Evolutionary conservation across 2,113 vertebrate genomes (phyloP), one percentile per base, ranked within the genome.

Genomic region (Athene cunicularia): DNA sequence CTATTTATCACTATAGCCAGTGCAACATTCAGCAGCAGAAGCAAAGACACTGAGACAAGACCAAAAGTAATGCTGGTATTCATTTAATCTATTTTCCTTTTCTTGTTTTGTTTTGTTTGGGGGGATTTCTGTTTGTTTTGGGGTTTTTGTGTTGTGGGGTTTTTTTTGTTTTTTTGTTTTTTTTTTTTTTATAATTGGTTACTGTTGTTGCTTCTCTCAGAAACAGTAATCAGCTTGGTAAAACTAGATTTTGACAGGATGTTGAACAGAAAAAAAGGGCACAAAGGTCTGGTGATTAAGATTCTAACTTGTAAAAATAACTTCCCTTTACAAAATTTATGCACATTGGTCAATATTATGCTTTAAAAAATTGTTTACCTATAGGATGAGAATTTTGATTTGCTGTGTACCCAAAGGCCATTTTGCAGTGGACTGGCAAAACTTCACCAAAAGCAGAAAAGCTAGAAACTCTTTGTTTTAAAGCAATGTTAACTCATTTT

Each of bases 1-100:
- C 62, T 89, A 86, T 90, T 96, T 83, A 81, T 97, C 88, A 95
- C 64, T 84, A 80, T 7, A 90, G 60, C 12, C 82, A 88, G 47
- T 16, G 27, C 30, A 92, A 64, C 88, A 73, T 68, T 45, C 47
- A 75, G 67, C 73, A 64, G 77, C 64, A 87, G 56, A 86, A 63
- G 50, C 12, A 91, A 86, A 84, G 17, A 80, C 21, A 60, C 47
- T 5, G 32, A 70, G 39, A 76, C 24, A 88, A 58, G 32, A 79
- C 26, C 24, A 68, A 75, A 86, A 93, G 8, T 6, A 80, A 9
- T 27, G 26, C 5, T 66, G 5, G 9, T 63, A 92, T 67, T 72
- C 23, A 17, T 41, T 64, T 60, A 3, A 35, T 32, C 8, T 43
- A 24, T n/a, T 24, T 28, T 12, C 11, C 4, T 2, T 6, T 9